Evolutionary conservation across 2,888 invertebrate genomes (phyloP).

Genomic region (Palloptera scutellata): DNA sequence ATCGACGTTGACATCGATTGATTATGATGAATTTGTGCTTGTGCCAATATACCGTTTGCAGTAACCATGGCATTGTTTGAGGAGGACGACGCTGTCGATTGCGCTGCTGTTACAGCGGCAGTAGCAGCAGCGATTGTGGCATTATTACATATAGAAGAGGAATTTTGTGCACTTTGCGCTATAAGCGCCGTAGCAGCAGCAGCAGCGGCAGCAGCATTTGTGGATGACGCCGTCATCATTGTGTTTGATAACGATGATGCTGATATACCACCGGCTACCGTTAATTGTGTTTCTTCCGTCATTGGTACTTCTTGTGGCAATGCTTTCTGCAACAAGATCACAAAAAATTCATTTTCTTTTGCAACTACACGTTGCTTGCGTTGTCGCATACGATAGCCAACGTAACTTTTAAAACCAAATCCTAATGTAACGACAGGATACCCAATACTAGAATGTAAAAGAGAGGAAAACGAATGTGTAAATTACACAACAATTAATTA

Average conservation of each 20-base stretch:
- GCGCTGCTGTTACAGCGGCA: constrained; percentile 27
- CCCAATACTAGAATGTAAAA: constrained; percentile 74
- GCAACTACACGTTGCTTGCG: constrained; percentile 92
- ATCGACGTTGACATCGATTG: constrained; percentile 28
- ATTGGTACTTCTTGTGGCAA: constrained; percentile 72
- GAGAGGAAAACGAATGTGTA: not conserved
- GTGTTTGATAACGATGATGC: not conserved
- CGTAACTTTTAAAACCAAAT: constrained; percentile 93
- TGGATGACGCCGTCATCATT: constrained; percentile 31
- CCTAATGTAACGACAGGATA: constrained; percentile 96
- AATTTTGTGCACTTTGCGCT: constrained; percentile 39
- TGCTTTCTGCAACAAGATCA: constrained; percentile 90
- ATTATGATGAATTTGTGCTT: constrained; percentile 51
- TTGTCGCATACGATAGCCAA: constrained; percentile 88
- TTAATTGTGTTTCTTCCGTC: constrained; percentile 42
- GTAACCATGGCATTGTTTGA: constrained; percentile 43
- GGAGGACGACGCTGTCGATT: constrained; percentile 33
- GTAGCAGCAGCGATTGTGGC: constrained; percentile 35
- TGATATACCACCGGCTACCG: constrained; percentile 25
- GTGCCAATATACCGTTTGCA: constrained; percentile 53
- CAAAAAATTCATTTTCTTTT: constrained; percentile 94
- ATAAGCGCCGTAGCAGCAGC: constrained; percentile 35
- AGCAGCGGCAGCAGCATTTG: constrained; percentile 31
- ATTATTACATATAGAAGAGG: constrained; percentile 29
- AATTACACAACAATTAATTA: not conserved